phyloP scores from a whole-genome alignment of 92 coral and sea anemone genomes.

The Epizoanthus stellaris region DNA sequence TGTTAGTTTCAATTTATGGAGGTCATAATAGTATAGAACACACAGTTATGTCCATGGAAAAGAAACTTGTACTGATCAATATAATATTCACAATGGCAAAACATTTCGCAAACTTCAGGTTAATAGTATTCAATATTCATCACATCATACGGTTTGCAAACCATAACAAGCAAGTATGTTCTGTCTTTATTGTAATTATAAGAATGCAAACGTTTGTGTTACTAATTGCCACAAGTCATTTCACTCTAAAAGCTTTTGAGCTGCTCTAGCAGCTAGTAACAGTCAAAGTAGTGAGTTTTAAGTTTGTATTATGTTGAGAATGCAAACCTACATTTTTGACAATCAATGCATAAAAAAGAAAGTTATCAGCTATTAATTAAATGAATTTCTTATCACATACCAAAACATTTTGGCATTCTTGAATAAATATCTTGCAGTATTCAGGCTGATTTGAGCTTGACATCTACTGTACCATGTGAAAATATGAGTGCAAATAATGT shows the following conservation, averaged over 20 bases:
- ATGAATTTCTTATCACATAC: not conserved
- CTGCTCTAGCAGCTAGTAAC: not conserved
- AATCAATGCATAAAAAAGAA: not conserved
- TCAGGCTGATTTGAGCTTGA: not conserved
- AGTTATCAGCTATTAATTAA: not conserved
- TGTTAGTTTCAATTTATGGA: no score
- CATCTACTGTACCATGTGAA: conserved; percentile 16
- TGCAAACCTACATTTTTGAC: not conserved
- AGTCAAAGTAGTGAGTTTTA: not conserved
- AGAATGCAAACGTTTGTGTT: conserved; percentile 4
- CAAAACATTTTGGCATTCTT: not conserved
- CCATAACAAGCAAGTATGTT: not conserved
- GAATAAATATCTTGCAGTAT: not conserved
- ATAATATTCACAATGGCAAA: no score
- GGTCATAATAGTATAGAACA: no score
- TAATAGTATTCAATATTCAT: not conserved
- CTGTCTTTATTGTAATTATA: not conserved
- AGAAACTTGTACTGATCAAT: no score
- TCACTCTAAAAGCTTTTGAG: not conserved
- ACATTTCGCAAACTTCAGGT: no score
- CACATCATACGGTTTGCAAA: not conserved
- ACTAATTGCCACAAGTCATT: not conserved
- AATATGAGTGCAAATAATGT: not conserved
- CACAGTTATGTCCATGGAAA: no score
- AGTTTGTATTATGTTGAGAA: not conserved